Base-by-base conservation (phyloP, 2,797 vertebrate species). In the Mormyrus proboscirostris region DNA sequence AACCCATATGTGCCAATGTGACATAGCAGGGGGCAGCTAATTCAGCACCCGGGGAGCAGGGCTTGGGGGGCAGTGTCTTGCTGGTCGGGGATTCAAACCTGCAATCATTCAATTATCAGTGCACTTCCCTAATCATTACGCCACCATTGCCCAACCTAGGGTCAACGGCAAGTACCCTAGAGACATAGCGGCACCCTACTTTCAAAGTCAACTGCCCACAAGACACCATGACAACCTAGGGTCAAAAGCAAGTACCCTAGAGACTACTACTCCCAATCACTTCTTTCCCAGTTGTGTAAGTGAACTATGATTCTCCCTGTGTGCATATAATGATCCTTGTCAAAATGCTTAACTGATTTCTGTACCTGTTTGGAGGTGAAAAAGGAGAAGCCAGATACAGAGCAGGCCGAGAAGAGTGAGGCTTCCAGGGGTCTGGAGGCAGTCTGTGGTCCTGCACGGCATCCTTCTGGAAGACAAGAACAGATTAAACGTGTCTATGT, bases 281-380 rank as follows among this genome's bases (percentile, higher is more conserved):
- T 4, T 76, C 73, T 7, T 79, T n/a, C 73, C 73, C 73, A 79
- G 29, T 73, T 73, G 65, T 65, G 22, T 65, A 65, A 65, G 22
- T 29, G 59, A 29, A 65, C 62, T 69, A 22, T 59, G 69, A 16
- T 76, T 41, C 29, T 76, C 5, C 41, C 44, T 7, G 19, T 85
- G 44, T 84, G 82, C 2, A 2, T 12, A 50, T 5, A 10, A 25
- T 10, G 22, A 25, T 12, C n/a, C 82, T 49, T 25, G n/a, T 29
- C 47, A 85, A 2, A 2, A 83, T 83, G 79, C n/a, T 44, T 22
- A 3, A 16, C 79, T 83, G n/a, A 83, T 41, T 69, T 76, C 89
- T 62, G 73, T 91, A 95, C 95, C 95, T 94, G 88, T 90, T 53
- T 79, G 89, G 14, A 91, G 88, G 62, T 90, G 22, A 12, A 86